phyloP scores from a whole-genome alignment of 2,888 invertebrate genomes.

The Ommatoiulus sabulosus region DNA sequence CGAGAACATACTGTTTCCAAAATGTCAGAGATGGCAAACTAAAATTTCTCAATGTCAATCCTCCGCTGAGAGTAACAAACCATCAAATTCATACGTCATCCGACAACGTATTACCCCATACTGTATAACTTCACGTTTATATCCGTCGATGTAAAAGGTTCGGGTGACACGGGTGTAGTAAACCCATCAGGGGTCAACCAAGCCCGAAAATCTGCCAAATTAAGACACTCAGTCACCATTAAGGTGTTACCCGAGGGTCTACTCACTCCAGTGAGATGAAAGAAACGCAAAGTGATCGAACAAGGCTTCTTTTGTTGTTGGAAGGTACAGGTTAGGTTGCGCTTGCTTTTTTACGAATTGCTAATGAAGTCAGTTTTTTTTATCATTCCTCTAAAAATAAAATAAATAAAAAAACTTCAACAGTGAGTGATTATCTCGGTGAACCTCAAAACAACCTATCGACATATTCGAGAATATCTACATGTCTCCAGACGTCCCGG shows the following conservation, averaged over 20 bases:
- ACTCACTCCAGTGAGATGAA: not conserved
- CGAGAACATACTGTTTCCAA: not conserved
- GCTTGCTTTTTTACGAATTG: not conserved
- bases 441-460: not conserved
- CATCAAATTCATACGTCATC: not conserved
- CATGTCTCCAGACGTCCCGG: not conserved
- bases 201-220: constrained; percentile 4
- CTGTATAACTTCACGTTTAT: not conserved
- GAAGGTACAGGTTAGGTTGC: not conserved
- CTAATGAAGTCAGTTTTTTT: constrained; percentile 32
- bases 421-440: constrained; percentile 3
- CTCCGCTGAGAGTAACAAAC: not conserved
- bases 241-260: constrained; percentile 8
- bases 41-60: not conserved
- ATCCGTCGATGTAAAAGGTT: not conserved
- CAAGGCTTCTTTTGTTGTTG: not conserved
- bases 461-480: not conserved
- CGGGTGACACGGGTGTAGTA: not conserved
- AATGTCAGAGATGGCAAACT: no score
- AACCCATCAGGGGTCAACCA: not conserved
- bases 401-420: not conserved
- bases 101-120: constrained; percentile 4
- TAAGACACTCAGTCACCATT: not conserved
- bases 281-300: not conserved
- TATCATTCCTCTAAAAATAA: not conserved